These are phyloP conservation scores for Petaurus breviceps DNA, from an alignment of 2,113 vertebrate species.

Conservation along the genomic window DNA sequence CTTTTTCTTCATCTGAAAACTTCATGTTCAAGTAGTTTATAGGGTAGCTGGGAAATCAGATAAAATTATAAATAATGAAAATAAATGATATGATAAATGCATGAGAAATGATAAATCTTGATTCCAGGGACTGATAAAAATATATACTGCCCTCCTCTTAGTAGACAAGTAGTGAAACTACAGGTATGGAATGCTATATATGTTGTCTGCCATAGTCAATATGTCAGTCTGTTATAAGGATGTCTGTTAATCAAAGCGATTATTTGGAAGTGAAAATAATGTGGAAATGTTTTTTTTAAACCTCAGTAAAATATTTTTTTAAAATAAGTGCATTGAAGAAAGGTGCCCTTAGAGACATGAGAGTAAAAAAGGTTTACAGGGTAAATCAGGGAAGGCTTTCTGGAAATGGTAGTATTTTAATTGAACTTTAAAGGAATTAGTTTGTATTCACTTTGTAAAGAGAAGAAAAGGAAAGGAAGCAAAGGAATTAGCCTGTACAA, in stretches of 20 bases:
- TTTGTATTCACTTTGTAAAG: not conserved
- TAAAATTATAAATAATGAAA: not conserved
- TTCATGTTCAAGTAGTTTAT: not conserved
- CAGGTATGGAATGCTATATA: not conserved
- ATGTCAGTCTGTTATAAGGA: not conserved
- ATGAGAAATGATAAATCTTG: not conserved
- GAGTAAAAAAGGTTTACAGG: not conserved
- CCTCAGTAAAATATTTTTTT: not conserved
- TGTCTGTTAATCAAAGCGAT: not conserved
- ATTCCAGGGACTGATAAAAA: not conserved
- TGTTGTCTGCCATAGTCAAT: not conserved
- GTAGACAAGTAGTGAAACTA: not conserved
- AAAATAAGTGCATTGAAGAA: not conserved
- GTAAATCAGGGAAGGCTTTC: not conserved
- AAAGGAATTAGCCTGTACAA: not conserved
- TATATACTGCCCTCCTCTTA: not conserved
- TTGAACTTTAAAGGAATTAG: not conserved
- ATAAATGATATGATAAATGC: not conserved
- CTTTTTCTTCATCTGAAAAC: no score
- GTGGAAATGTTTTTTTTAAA: not conserved
- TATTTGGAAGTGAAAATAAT: not conserved
- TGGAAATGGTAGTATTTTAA: not conserved
- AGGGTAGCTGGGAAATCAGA: not conserved
- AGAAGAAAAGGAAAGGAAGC: no score
- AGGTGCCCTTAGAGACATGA: not conserved